phyloP scores from a whole-genome alignment of 1,140 invertebrate genomes.

The Brachionus plicatilis region DNA sequence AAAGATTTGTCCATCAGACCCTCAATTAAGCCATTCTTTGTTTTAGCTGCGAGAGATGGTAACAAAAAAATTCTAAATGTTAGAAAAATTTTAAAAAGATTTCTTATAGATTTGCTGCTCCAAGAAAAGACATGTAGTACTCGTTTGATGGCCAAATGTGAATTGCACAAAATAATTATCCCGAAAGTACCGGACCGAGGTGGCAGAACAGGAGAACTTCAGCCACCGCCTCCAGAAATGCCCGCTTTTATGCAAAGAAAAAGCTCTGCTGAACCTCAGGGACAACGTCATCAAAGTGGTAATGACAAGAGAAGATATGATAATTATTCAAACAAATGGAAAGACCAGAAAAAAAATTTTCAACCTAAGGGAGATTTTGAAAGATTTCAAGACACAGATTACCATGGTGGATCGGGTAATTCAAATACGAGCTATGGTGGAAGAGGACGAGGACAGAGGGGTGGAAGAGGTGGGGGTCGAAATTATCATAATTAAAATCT shows the following conservation, averaged over 20 bases:
- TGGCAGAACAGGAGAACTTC: slow-evolving; percentile 76
- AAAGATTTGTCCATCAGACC: not conserved
- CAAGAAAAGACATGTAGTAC: slow-evolving; percentile 39
- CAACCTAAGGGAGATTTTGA: not conserved
- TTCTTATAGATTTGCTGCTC: not conserved
- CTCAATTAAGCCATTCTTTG: not conserved
- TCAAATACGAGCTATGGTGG: not conserved
- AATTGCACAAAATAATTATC: slow-evolving; percentile 34
- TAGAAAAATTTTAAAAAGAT: not conserved
- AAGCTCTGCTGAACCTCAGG: not conserved
- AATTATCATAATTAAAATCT: not conserved
- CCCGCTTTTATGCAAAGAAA: slow-evolving; percentile 58
- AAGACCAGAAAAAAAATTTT: not conserved
- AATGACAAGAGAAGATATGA: not conserved
- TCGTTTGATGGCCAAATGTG: not conserved
- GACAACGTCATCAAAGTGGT: not conserved
- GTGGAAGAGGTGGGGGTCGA: not conserved
- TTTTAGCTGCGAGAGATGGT: slow-evolving; percentile 33
- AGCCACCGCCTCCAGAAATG: slow-evolving; percentile 88
- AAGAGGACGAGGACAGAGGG: not conserved
- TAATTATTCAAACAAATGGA: slow-evolving; percentile 5
- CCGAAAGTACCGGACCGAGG: slow-evolving; percentile 66
- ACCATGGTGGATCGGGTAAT: not conserved
- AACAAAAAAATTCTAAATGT: not conserved
- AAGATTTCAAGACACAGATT: not conserved